Base-by-base conservation (phyloP, 2,888 invertebrate genomes). In the Phortica magna region DNA sequence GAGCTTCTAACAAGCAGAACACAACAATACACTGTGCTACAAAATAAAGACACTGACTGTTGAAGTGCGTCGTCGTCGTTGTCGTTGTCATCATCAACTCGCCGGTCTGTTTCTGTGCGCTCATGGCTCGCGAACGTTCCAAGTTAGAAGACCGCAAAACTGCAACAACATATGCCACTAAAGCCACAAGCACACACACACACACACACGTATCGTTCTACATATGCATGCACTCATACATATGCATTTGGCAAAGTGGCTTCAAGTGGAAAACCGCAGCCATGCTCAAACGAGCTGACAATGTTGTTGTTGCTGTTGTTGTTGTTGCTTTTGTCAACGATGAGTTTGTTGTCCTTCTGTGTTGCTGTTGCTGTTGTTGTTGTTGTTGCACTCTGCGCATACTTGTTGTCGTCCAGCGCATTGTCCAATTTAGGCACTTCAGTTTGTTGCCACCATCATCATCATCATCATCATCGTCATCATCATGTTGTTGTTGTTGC, bases 41-140 rank as follows among this genome's bases (percentile, higher is more conserved):
- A 76, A 64, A 80, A 84, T 76, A 74, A 74, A 42, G 78, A 73
- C 72, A 65, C 59, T 22, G 31, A 22, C 22, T 53, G 57, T 22
- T 55, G 55, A 48, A 31, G 53, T 70, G 48, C 7, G 48, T 7
- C 48, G 31, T 7, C 7, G 10, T 31, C 67, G 70, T n/a, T 9
- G 70, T 19, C 70, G n/a, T 19, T 14, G 43, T n/a, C 68, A 42
- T 43, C 70, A 19, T 19, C 70, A 70, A 48, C 43, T n/a, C 42
- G 10, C 22, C 48, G 70, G 70, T 17, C 57, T 57, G 39, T 73
- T 59, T 43, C 7, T 61, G 55, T 72, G 3, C 53, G 71, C 14
- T 48, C 53, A 31, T 71, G 39, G 31, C 31, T 31, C 31, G 65
- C 31, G 14, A 53, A 5, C 22, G 72, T 73, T 48, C 43, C 39